Conservation (phyloP, 37 sponge, comb jelly and placozoan species). For the Chondrilla cf. caribensis region DNA sequence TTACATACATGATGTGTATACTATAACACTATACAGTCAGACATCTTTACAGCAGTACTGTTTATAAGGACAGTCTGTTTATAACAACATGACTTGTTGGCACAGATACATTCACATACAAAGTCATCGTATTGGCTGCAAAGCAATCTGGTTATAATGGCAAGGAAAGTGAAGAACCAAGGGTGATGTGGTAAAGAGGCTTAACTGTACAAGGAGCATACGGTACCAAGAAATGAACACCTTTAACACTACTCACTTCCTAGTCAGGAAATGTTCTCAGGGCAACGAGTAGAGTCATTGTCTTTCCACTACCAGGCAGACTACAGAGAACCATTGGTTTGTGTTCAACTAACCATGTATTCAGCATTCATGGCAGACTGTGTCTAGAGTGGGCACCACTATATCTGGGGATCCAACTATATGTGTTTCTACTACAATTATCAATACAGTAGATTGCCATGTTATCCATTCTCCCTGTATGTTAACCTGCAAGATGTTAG, state of each 20-base stretch:
- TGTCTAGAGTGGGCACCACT: conserved; percentile 95
- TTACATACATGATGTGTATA: too few relatives aligned
- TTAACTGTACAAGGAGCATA: too few relatives aligned
- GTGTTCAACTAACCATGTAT: conserved; percentile 98
- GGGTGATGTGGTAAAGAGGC: too few relatives aligned
- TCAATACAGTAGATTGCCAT: conserved; percentile 88
- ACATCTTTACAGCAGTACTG: too few relatives aligned
- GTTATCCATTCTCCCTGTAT: conserved; percentile 93
- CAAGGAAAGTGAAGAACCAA: too few relatives aligned
- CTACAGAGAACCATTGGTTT: conserved; percentile 98
- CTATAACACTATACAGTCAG: too few relatives aligned
- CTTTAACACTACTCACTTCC: conserved; percentile 83
- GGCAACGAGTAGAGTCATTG: conserved; percentile 97
- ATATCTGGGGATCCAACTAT: conserved; percentile 96
- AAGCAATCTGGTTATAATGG: too few relatives aligned
- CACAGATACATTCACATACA: too few relatives aligned
- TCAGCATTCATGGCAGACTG: conserved; percentile 96
- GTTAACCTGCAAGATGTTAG: conserved; percentile 69
- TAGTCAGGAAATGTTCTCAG: conserved; percentile 92
- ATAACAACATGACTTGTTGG: too few relatives aligned
- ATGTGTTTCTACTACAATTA: conserved; percentile 98
- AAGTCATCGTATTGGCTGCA: too few relatives aligned
- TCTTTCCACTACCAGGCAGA: conserved; percentile 97
- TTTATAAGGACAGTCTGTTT: too few relatives aligned
- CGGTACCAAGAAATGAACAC: too few relatives aligned